A percentile compares a stretch with the other conserved stretches of the same genome.
Conservation (phyloP, 2,113 vertebrate genomes). For the Oncorhynchus keta region DNA sequence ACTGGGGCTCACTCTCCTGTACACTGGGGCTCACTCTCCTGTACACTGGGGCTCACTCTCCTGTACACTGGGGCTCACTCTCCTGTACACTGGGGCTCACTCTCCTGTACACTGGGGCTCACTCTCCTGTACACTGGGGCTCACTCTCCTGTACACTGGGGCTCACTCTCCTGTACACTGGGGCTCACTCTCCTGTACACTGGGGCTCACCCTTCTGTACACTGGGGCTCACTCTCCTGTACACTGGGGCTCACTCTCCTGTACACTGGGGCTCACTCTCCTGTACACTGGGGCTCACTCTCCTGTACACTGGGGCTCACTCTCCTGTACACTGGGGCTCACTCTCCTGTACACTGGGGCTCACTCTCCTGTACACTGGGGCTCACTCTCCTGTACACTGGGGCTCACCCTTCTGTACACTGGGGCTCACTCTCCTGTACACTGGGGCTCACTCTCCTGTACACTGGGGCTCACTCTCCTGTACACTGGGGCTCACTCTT, state of each 20-base stretch:
- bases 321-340: slow-evolving; percentile 32
- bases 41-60: slow-evolving; percentile 22
- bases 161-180: slow-evolving; percentile 17
- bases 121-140: slow-evolving; percentile 22
- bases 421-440: slow-evolving; percentile 22
- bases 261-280: slow-evolving; percentile 22
- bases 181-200: slow-evolving; percentile 30
- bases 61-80: slow-evolving; percentile 25
- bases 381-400: slow-evolving; percentile 17
- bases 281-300: slow-evolving; percentile 25
- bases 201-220: slow-evolving; percentile 23
- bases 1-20: slow-evolving; percentile 27
- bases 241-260: slow-evolving; percentile 18
- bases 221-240: slow-evolving; percentile 27
- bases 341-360: slow-evolving; percentile 22
- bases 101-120: slow-evolving; percentile 32
- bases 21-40: slow-evolving; percentile 18
- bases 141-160: slow-evolving; percentile 28
- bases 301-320: slow-evolving; percentile 26
- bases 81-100: slow-evolving; percentile 26
- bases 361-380: slow-evolving; percentile 28
- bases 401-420: slow-evolving; percentile 30
- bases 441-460: slow-evolving; percentile 27
- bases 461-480: slow-evolving; percentile 18
- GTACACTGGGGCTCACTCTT: slow-evolving; percentile 22